A percentile compares a stretch with the other conserved stretches of the same genome.
Evolutionary conservation across 1,140 invertebrate genomes (phyloP).

Genomic region (Brachionus manjavacas): DNA sequence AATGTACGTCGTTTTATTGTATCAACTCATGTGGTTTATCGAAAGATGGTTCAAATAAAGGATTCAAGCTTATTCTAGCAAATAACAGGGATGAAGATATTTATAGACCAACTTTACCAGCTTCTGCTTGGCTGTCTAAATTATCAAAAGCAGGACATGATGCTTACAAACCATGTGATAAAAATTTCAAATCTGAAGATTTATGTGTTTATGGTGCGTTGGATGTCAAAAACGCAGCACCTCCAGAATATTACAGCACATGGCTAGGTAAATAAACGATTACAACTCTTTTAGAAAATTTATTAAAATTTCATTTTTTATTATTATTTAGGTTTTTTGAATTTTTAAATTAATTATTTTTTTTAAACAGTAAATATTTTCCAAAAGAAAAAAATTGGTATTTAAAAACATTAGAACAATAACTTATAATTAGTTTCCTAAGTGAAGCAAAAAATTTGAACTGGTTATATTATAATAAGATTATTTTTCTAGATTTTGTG

Average conservation of each 20-base stretch:
- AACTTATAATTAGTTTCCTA: too few species aligned
- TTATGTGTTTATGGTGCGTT: conserved; percentile 36
- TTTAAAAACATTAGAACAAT: too few species aligned
- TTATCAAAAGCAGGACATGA: not conserved
- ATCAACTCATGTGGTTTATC: conserved; percentile 32
- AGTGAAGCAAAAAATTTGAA: too few species aligned
- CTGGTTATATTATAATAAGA: too few species aligned
- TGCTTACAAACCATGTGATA: not conserved
- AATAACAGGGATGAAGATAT: conserved; percentile 37
- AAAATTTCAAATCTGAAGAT: not conserved
- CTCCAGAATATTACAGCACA: conserved; percentile 34
- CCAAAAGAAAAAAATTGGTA: too few species aligned
- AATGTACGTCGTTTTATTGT: conserved; percentile 24
- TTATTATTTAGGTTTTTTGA: too few species aligned
- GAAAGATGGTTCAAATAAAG: not conserved
- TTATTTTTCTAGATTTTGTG: too few species aligned
- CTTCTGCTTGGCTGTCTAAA: not conserved
- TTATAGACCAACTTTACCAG: conserved; percentile 1
- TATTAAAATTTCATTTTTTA: too few species aligned
- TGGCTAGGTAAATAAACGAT: conserved; percentile 37
- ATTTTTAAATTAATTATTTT: too few species aligned
- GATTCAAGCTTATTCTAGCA: conserved; percentile 24
- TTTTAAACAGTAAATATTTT: too few species aligned
- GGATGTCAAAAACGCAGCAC: not conserved
- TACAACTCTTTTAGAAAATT: too few species aligned